Evolutionary conservation across 1,140 invertebrate species (phyloP).

Genomic region (Atta colombica): DNA sequence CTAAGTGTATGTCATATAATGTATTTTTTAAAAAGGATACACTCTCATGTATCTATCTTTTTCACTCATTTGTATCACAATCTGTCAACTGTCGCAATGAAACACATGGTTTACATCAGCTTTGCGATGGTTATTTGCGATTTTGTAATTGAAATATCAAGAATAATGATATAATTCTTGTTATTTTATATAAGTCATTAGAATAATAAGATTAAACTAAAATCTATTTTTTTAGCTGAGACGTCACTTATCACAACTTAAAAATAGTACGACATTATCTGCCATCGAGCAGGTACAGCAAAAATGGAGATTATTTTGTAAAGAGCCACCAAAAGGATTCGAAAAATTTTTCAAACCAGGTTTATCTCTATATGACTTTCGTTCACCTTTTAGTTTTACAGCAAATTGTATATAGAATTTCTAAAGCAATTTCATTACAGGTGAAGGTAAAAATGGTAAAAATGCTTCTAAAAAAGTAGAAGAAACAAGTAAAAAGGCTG

Average conservation of each 20-base stretch:
- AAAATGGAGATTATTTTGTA: conserved; percentile 88
- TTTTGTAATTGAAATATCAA: not conserved
- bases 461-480: conserved; percentile 86
- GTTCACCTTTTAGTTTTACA: not conserved
- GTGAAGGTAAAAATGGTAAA: conserved; percentile 68
- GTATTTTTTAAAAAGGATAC: not conserved
- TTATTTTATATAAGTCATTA: not conserved
- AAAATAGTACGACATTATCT: conserved; percentile 74
- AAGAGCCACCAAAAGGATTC: conserved; percentile 95
- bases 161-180: not conserved
- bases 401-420: not conserved
- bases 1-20: not conserved
- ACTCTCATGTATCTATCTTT: not conserved
- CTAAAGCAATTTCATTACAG: conserved; percentile 38
- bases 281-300: conserved; percentile 85
- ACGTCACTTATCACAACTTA: conserved; percentile 78
- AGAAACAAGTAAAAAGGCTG: conserved; percentile 78
- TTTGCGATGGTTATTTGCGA: not conserved
- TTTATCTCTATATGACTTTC: conserved; percentile 48
- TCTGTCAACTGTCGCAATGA: not conserved
- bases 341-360: conserved; percentile 95
- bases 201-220: conserved; percentile 6
- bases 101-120: not conserved
- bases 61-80: not conserved
- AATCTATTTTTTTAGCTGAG: conserved; percentile 72